Evolutionary conservation across 1,140 invertebrate species (phyloP).

Genomic region (Ditylenchus dipsaci): DNA sequence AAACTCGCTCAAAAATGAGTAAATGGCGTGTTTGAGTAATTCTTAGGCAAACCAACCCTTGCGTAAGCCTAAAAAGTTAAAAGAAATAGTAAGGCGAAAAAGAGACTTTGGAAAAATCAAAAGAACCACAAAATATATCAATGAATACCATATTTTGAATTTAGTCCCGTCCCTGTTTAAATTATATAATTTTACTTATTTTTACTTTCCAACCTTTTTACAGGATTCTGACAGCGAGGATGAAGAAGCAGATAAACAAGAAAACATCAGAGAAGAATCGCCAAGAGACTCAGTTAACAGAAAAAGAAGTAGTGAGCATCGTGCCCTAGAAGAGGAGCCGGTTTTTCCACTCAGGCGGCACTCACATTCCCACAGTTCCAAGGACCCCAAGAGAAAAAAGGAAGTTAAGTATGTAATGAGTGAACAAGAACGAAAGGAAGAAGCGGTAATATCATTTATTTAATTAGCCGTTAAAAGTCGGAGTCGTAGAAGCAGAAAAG

Average conservation of each 20-base stretch:
- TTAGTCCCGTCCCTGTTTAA: no score
- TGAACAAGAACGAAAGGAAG: slow-evolving; percentile 31
- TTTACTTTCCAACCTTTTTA: slow-evolving; percentile 19
- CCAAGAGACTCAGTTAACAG: slow-evolving; percentile 13
- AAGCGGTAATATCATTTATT: slow-evolving; percentile 23
- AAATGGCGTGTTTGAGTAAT: no score
- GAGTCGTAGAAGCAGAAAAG: background rate
- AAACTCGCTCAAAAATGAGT: no score
- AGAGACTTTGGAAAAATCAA: no score
- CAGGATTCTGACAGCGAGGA: slow-evolving; percentile 33
- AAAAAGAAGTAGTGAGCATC: no score
- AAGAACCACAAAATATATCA: no score
- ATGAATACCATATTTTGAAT: no score
- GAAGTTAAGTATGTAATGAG: slow-evolving; percentile 45
- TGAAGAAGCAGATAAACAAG: slow-evolving; percentile 18
- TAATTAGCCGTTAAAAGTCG: background rate
- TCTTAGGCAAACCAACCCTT: no score
- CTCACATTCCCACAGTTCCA: slow-evolving; percentile 1
- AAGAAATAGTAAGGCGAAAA: no score
- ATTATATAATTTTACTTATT: slow-evolving; percentile 2
- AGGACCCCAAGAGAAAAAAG: slow-evolving; percentile 30
- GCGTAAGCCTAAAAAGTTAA: no score
- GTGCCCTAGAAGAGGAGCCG: background rate
- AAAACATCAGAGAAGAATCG: slow-evolving; percentile 17
- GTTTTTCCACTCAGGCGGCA: slow-evolving; percentile 23